Base-by-base conservation (phyloP, 2,888 invertebrate genomes). In the Crepidodera aurea region DNA sequence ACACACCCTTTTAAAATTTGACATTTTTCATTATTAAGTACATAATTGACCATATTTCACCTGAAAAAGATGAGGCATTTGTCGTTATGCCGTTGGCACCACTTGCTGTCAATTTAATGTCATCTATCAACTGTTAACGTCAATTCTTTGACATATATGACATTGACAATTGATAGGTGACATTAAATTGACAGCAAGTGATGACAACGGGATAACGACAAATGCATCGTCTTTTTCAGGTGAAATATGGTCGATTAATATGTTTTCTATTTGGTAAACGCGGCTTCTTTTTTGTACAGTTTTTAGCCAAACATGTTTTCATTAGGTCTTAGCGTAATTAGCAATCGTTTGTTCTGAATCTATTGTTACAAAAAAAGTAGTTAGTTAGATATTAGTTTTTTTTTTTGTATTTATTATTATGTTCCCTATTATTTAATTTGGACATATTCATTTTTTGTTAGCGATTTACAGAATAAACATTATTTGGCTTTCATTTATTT, bases 381-480 rank as follows among this genome's bases (percentile, higher is more conserved):
- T 15, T 29, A 13, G 22, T 16, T 16, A 50, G 6, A n/a, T 19
- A 7, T n/a, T 8, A 19, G n/a, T 32, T 32, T 29, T 46, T 34
- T 34, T 22, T 34, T 32, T 46, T 13, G n/a, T 34, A 34, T 55
- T 44, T 32, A 44, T 44, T 32, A 44, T 44, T 42, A 42, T 44
- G 19, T 51, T 19, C 15, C 39, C 22, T 18, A 34, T 19, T 22
- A 4, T 12, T 53, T 39, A 5, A 19, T 51, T 39, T 39, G 8
- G 34, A 29, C 3, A 1, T 16, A 3, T 54, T 15, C 6, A 18
- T 39, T 54, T 54, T 42, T 40, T 54, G 40, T 54, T 42, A 29
- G 25, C 27, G 29, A 27, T 39, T 54, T 54, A 42, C 29, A 42
- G 3, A 54, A 54, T 54, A 42, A 42, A 44, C 13, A n/a, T 32